phyloP scores from a whole-genome alignment of 2,888 invertebrate species.

The Gnatocerus cornutus region DNA sequence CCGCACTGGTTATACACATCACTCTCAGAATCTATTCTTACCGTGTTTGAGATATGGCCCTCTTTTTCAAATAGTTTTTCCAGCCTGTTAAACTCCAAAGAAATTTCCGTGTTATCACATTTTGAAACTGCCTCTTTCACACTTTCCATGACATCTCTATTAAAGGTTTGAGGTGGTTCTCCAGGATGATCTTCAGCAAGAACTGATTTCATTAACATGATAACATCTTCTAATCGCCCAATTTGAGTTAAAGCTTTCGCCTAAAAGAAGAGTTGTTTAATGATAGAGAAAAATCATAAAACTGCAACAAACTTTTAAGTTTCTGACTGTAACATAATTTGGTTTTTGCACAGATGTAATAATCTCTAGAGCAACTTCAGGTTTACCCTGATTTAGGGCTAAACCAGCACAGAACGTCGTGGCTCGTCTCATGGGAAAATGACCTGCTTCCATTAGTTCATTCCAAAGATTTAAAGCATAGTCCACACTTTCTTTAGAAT shows the following conservation, averaged over 20 bases:
- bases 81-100: slow-evolving; percentile 74
- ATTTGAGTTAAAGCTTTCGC: slow-evolving; percentile 76
- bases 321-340: slow-evolving; percentile 80
- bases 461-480: slow-evolving; percentile 78
- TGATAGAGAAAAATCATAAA: neutral
- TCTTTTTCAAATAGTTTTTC: slow-evolving; percentile 74
- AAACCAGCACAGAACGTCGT: slow-evolving; percentile 78
- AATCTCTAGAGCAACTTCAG: slow-evolving; percentile 81
- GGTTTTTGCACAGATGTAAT: slow-evolving; percentile 73
- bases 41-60: slow-evolving; percentile 69
- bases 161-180: slow-evolving; percentile 74
- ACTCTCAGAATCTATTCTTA: neutral
- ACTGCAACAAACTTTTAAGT: slow-evolving; percentile 75
- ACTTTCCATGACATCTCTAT: slow-evolving; percentile 76
- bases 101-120: slow-evolving; percentile 72
- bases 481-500: slow-evolving; percentile 79
- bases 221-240: slow-evolving; percentile 78
- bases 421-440: slow-evolving; percentile 76
- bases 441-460: slow-evolving; percentile 74
- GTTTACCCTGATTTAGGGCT: slow-evolving; percentile 80
- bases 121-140: slow-evolving; percentile 72
- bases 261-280: slow-evolving; percentile 59
- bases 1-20: neutral
- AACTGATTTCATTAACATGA: slow-evolving; percentile 75
- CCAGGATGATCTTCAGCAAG: slow-evolving; percentile 74